Evolutionary conservation across 2,797 vertebrate species (phyloP), one percentile per base, ranked within the genome.

Genomic region (Meda fulgida): DNA sequence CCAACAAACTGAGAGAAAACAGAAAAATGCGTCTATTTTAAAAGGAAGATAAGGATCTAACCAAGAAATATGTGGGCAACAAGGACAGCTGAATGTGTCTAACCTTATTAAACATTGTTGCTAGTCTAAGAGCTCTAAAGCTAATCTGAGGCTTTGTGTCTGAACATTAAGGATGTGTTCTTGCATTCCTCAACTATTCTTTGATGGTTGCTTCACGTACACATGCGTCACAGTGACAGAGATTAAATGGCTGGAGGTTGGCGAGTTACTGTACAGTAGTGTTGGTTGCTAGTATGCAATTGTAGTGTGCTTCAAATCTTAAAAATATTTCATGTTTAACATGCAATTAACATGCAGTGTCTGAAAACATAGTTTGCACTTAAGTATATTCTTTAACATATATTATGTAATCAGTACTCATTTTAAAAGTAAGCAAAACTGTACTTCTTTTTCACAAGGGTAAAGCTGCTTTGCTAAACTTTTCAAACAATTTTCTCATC

Each of bases 1-100:
- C 96, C 96, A 10, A 96, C 96, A 89, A 97, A 97, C 96, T 96
- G 91, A 83, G 83, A 88, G 19, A 76, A 9, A 82, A 9, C 40
- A 75, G 58, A 70, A 38, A n/a, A 55, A 31, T 7, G 0, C 0
- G 18, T 53, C 3, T 18, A 29, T 66, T 11, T 53, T 26, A 80
- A 80, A 81, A 55, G 26, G 11, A 43, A 46, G 26, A 14, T n/a
- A 29, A 48, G n/a, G 16, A 51, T 36, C 29, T 36, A 65, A 48
- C 21, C 8, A 26, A 51, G 29, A 75, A 65, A 75, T 51, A 29
- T 72, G 78, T 71, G 18, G 78, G 60, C 53, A 72, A 34, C 69
- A 72, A 65, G 70, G 55, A 60, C 38, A 82, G 11, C 36, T 73
- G 38, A 73, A 31, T 48, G 46, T 36, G 29, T 29, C 5, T 19